phyloP scores from a whole-genome alignment of 1,140 invertebrate species.

The Scaptomyza montana region DNA sequence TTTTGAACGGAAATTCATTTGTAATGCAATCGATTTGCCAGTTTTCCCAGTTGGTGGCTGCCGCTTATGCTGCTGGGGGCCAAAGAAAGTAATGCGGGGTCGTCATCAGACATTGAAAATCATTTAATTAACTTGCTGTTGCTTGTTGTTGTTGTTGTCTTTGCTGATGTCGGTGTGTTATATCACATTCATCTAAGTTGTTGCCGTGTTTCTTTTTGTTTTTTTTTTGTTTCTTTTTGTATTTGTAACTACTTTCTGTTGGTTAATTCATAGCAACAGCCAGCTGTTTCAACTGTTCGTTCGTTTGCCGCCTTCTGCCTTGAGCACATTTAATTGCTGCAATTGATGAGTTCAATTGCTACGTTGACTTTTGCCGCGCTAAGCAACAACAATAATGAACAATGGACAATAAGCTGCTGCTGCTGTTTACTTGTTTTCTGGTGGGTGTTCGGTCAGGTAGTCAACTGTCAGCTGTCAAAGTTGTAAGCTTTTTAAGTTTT shows the following conservation, averaged over 20 bases:
- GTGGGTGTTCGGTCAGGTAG: slow-evolving; percentile 42
- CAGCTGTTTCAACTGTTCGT: slow-evolving; percentile 19
- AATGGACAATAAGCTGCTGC: slow-evolving; percentile 17
- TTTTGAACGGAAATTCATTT: slow-evolving; percentile 46
- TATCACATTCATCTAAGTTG: slow-evolving; percentile 57
- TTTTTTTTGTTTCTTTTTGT: no score
- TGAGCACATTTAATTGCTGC: slow-evolving; percentile 78
- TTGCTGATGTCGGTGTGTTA: slow-evolving; percentile 54
- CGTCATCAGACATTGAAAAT: slow-evolving; percentile 66
- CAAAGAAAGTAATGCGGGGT: slow-evolving; percentile 65
- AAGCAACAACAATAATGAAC: slow-evolving; percentile 16
- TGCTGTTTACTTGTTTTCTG: not conserved
- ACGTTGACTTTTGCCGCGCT: slow-evolving; percentile 60
- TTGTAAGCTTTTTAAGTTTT: not conserved
- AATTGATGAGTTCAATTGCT: slow-evolving; percentile 79
- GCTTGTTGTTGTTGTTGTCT: slow-evolving; percentile 9
- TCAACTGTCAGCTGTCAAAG: slow-evolving; percentile 13
- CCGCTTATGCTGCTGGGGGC: slow-evolving; percentile 25
- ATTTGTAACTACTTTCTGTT: slow-evolving; percentile 36
- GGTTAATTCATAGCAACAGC: slow-evolving; percentile 63
- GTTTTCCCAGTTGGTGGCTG: slow-evolving; percentile 9
- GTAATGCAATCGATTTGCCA: slow-evolving; percentile 47
- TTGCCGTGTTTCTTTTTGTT: slow-evolving; percentile 20
- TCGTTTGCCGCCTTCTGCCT: slow-evolving; percentile 13
- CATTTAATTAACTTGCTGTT: slow-evolving; percentile 73